Base-by-base conservation (phyloP, 1,140 invertebrate genomes). In the Diachasma alloeum region DNA sequence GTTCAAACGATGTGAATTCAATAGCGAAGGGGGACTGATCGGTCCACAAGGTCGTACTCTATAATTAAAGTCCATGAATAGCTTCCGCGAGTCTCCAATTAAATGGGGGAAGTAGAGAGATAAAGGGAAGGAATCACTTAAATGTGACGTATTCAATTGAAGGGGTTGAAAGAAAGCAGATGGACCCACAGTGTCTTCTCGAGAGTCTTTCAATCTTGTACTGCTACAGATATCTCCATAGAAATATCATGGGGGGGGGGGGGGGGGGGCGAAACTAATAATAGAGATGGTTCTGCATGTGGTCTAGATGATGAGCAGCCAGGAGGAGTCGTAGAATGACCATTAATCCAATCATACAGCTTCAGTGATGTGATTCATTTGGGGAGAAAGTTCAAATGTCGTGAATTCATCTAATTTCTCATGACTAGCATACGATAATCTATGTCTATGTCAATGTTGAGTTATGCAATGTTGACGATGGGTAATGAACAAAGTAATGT, bases 401-500 rank as follows among this genome's bases (percentile, higher is more conserved):
- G n/a, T 53, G 17, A 19, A 53, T 53, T 53, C 10, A 46, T 46
- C 48, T 53, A 53, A 53, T 53, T 53, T 19, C 15, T 19, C 48
- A 19, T 53, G 48, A 53, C 15, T 53, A 53, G 48, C 44, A 19
- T 17, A 53, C n/a, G n/a, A 53, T 53, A 19, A 19, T 53, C 48
- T 53, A 53, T 53, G 17, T 17, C 48, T 53, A 53, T 53, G 17
- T 17, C 48, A 53, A 53, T 53, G 48, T 17, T 53, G 48, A 17
- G n/a, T 53, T 53, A 53, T 53, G 48, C 1, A n/a, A 19, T 53
- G n/a, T 53, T 53, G 48, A 53, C 59, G 11, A 63, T 63, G 24
- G 59, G 1, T 63, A 13, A 26, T 63, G 79, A n/a, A 78, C 26
- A 80, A 71, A 79, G 79, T 44, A 80, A 80, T 81, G 75, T 82